Evolutionary conservation across 2,113 vertebrate genomes (phyloP).

Genomic region (Pachyramphus minor): DNA sequence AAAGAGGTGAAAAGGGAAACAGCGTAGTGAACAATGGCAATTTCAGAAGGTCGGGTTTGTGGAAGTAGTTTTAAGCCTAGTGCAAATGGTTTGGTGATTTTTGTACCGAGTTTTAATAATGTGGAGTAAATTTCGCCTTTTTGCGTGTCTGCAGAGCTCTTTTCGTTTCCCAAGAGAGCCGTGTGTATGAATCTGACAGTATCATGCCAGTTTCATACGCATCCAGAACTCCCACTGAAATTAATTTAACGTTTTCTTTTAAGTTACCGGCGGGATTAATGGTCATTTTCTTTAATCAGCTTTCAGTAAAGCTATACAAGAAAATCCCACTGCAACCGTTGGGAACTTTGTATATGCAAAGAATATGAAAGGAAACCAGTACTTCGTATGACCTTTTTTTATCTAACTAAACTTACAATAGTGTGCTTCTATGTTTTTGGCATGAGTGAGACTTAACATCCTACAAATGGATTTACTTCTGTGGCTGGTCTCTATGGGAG

Average conservation of each 20-base stretch:
- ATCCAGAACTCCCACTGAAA: background rate
- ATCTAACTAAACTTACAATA: background rate
- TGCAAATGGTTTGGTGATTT: background rate
- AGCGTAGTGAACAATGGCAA: background rate
- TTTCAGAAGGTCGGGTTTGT: background rate
- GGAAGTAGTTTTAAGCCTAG: background rate
- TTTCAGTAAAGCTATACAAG: background rate
- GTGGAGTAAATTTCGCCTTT: background rate
- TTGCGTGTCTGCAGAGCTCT: background rate
- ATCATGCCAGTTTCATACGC: background rate
- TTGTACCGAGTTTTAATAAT: background rate
- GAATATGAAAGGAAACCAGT: constrained; percentile 33
- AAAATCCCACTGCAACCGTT: constrained; percentile 17
- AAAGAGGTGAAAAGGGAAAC: background rate
- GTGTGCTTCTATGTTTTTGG: background rate
- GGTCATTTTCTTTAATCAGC: constrained; percentile 17
- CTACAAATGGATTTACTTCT: background rate
- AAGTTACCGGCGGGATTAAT: background rate
- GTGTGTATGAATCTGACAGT: background rate
- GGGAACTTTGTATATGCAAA: constrained; percentile 5
- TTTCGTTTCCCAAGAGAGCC: background rate
- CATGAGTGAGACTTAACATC: background rate
- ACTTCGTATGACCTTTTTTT: constrained; percentile 21
- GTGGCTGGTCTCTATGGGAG: background rate
- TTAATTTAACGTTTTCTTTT: background rate